phyloP scores from a whole-genome alignment of 2,113 vertebrate genomes.

The Psephotus haematonotus region DNA sequence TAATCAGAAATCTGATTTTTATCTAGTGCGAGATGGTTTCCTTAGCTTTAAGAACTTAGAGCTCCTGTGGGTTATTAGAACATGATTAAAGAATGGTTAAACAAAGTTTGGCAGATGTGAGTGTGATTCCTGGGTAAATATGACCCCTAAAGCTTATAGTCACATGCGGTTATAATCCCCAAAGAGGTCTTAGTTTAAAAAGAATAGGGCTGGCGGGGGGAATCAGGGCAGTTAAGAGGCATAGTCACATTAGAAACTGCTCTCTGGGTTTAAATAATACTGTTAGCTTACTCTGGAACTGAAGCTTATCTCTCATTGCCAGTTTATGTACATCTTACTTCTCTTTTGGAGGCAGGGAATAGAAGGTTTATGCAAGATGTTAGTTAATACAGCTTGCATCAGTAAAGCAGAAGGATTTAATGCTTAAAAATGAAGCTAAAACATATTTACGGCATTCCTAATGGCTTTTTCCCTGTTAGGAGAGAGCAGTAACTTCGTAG shows the following conservation, averaged over 20 bases:
- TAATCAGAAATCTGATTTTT: slow-evolving; percentile 8
- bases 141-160: slow-evolving; percentile 26
- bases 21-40: neutral
- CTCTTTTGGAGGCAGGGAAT: neutral
- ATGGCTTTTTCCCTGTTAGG: neutral
- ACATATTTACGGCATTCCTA: neutral
- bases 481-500: neutral
- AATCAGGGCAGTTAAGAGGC: neutral
- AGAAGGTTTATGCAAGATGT: neutral
- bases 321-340: neutral
- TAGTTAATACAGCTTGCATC: neutral
- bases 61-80: slow-evolving; percentile 9
- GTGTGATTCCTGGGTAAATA: slow-evolving; percentile 54
- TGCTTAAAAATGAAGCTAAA: neutral
- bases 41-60: neutral
- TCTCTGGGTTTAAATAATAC: neutral
- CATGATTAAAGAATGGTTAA: slow-evolving; percentile 37
- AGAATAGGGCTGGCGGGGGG: neutral
- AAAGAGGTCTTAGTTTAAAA: neutral
- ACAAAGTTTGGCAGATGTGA: slow-evolving; percentile 58
- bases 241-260: neutral
- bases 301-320: neutral
- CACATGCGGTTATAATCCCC: slow-evolving; percentile 33
- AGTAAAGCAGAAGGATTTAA: neutral
- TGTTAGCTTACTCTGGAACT: neutral